Conservation (phyloP, 2,797 vertebrate species). For the Enteromius treurensis region DNA sequence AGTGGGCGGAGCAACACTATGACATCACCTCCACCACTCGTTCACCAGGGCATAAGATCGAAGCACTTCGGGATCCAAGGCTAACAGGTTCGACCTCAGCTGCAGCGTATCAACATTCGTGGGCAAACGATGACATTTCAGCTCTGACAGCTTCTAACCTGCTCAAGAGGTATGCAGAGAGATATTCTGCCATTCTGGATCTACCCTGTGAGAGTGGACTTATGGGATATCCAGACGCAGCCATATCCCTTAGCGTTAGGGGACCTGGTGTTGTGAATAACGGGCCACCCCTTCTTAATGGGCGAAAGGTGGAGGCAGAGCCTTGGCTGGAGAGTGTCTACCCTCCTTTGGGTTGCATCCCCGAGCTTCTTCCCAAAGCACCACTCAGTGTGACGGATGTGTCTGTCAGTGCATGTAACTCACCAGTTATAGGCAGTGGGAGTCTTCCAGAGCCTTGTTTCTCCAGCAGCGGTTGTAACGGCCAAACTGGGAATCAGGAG, state of each 20-base stretch:
- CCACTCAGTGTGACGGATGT: constrained; percentile 80
- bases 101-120: constrained; percentile 91
- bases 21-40: constrained; percentile 98
- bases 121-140: constrained; percentile 98
- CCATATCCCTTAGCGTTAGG: constrained; percentile 52
- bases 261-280: constrained; percentile 71
- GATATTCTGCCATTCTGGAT: constrained; percentile 95
- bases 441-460: constrained; percentile 94
- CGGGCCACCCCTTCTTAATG: constrained; percentile 84
- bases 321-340: constrained; percentile 96
- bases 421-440: constrained; percentile 89
- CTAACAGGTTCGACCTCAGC: constrained; percentile 75
- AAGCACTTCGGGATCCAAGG: constrained; percentile 83
- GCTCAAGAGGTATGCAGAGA: constrained; percentile 97
- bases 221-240: constrained; percentile 74
- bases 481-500: constrained; percentile 90
- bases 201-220: constrained; percentile 86
- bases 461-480: constrained; percentile 92
- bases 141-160: constrained; percentile 97
- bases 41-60: constrained; percentile 96
- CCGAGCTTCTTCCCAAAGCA: constrained; percentile 83
- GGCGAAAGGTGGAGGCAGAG: constrained; percentile 91
- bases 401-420: constrained; percentile 91
- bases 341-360: constrained; percentile 88
- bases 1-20: constrained; percentile 99